These are phyloP conservation scores for Tetrao urogallus DNA, from an alignment of 2,113 vertebrate species.

Conservation along the genomic window DNA sequence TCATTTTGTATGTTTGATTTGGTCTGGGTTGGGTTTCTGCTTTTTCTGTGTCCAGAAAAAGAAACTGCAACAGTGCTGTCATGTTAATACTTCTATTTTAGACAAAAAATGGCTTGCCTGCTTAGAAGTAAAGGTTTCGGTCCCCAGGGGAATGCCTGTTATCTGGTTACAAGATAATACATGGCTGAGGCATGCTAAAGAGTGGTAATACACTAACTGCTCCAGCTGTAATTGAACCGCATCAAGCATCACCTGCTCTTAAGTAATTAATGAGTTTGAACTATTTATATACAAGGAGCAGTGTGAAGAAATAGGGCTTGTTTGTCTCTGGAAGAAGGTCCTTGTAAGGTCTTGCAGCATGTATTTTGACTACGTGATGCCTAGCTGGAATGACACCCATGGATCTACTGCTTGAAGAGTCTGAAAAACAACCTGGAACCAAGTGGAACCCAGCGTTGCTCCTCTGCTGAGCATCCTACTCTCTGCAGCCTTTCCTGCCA, in stretches of 20 bases:
- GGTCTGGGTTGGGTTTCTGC: neutral
- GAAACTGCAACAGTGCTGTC: neutral
- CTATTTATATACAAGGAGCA: slow-evolving; percentile 46
- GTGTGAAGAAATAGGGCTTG: neutral
- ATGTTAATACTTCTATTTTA: neutral
- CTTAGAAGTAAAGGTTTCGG: neutral
- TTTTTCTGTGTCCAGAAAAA: neutral
- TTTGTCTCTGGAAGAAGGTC: neutral
- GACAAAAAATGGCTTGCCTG: neutral
- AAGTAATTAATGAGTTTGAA: slow-evolving; percentile 63
- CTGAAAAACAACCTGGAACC: neutral
- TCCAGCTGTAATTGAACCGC: slow-evolving; percentile 43
- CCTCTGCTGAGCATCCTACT: neutral
- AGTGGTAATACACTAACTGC: slow-evolving; percentile 38
- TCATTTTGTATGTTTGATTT: neutral
- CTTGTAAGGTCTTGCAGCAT: neutral
- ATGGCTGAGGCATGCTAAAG: neutral
- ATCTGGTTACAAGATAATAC: slow-evolving; percentile 18
- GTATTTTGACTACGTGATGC: neutral
- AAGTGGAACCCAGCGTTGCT: neutral
- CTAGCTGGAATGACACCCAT: neutral
- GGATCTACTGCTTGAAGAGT: neutral
- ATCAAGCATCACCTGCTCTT: slow-evolving; percentile 39
- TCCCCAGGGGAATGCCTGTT: neutral
- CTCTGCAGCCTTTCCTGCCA: neutral